phyloP scores from a whole-genome alignment of 92 coral and sea anemone species.

The Plumapathes pennacea region DNA sequence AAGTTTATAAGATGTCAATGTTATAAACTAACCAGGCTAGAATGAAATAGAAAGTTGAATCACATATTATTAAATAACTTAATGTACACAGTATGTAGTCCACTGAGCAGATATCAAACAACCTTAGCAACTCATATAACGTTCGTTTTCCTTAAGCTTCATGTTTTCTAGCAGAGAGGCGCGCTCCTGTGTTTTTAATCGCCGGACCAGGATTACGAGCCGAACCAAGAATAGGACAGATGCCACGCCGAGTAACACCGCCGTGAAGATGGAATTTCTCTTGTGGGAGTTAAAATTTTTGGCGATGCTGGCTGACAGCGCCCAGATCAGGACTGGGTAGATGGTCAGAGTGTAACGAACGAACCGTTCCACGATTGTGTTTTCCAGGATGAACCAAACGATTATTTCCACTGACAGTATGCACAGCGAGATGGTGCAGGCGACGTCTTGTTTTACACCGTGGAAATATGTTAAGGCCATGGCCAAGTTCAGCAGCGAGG shows the following conservation, averaged over 20 bases:
- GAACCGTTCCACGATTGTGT: conserved; percentile 55
- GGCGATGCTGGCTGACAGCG: conserved; percentile 83
- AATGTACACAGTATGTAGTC: too few relatives aligned
- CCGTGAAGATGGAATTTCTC: conserved; percentile 61
- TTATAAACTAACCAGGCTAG: too few relatives aligned
- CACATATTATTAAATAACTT: too few relatives aligned
- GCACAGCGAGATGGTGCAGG: conserved; percentile 62
- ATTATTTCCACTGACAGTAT: conserved; percentile 70
- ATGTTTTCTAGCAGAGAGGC: too few relatives aligned
- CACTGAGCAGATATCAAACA: too few relatives aligned
- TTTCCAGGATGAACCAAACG: conserved; percentile 79
- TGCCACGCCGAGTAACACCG: conserved; percentile 65
- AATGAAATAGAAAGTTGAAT: too few relatives aligned
- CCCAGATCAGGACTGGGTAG: conserved; percentile 82
- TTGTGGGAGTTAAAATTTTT: conserved; percentile 72
- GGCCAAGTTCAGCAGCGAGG: conserved; percentile 78
- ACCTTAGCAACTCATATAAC: too few relatives aligned
- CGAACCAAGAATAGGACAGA: conserved; percentile 54
- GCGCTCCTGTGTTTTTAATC: conserved; percentile 20
- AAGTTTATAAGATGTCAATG: too few relatives aligned
- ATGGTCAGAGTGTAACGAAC: conserved; percentile 71
- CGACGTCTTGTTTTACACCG: conserved; percentile 46
- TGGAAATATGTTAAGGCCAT: conserved; percentile 72
- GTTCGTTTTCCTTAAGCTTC: too few relatives aligned
- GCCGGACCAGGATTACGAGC: conserved; percentile 47